These are phyloP conservation scores for Zaprionus kolodkinae DNA, from an alignment of 1,140 invertebrate genomes.

Conservation along the genomic window DNA sequence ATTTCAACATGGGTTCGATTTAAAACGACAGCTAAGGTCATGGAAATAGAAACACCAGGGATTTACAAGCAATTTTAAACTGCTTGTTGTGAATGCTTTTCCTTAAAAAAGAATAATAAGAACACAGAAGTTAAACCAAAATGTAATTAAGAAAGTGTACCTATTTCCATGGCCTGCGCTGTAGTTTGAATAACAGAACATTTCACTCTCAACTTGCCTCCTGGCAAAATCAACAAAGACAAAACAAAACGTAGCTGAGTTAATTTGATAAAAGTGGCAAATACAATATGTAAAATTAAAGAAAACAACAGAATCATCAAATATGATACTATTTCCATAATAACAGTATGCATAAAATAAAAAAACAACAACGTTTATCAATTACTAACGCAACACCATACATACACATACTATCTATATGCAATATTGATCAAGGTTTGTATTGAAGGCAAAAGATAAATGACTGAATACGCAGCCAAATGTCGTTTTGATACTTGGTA, in stretches of 20 bases:
- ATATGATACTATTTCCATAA: constrained; percentile 27
- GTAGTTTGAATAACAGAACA: constrained; percentile 29
- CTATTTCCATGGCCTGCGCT: constrained; percentile 35
- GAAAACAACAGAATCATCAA: neutral
- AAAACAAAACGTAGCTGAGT: constrained; percentile 15
- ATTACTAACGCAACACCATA: constrained; percentile 26
- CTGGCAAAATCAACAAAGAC: neutral
- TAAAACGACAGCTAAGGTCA: constrained; percentile 15
- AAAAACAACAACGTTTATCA: constrained; percentile 30
- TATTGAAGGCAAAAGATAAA: constrained; percentile 39
- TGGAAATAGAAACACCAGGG: constrained; percentile 6
- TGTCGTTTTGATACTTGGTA: constrained; percentile 66
- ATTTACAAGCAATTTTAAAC: no score
- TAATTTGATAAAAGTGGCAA: constrained; percentile 30
- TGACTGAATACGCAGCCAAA: constrained; percentile 35
- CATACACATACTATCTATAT: no score
- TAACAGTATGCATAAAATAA: constrained; percentile 44
- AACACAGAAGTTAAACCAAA: neutral
- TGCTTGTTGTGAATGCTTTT: neutral
- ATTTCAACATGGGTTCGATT: constrained; percentile 18
- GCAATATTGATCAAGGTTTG: constrained; percentile 45
- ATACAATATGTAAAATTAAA: constrained; percentile 28
- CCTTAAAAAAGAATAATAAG: neutral
- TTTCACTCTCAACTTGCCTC: constrained; percentile 9
- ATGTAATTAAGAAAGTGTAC: neutral